Evolutionary conservation across 1,140 invertebrate species (phyloP).

Genomic region (Zaprionus davidi): DNA sequence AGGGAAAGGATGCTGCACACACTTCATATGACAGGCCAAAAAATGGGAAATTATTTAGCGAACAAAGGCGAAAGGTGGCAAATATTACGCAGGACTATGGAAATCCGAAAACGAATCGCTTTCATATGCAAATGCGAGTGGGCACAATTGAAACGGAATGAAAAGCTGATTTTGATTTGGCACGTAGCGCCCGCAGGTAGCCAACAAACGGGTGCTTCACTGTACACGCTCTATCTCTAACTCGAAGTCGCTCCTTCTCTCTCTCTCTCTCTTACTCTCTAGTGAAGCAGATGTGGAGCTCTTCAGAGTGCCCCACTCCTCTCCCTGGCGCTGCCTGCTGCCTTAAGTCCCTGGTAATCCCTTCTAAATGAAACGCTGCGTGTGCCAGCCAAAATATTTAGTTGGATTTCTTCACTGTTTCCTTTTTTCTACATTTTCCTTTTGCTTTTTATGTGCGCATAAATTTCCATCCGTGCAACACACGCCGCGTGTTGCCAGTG

Average conservation of each 20-base stretch:
- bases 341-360: conserved; percentile 54
- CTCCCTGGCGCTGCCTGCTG: neutral
- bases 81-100: conserved; percentile 57
- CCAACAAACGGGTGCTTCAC: conserved; percentile 13
- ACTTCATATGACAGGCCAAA: conserved; percentile 59
- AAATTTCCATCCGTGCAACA: conserved; percentile 48
- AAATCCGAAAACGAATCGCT: conserved; percentile 57
- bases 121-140: conserved; percentile 76
- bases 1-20: conserved; percentile 54
- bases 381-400: conserved; percentile 57
- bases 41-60: conserved; percentile 67
- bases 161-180: conserved; percentile 79
- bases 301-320: conserved; percentile 25
- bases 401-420: conserved; percentile 38
- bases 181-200: conserved; percentile 61
- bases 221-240: conserved; percentile 19
- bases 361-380: conserved; percentile 70
- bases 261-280: neutral
- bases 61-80: conserved; percentile 71
- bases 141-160: conserved; percentile 54
- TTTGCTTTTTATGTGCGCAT: conserved; percentile 48
- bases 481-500: conserved; percentile 38
- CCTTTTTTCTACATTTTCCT: conserved; percentile 6
- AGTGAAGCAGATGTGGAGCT: conserved; percentile 53
- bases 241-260: neutral